Evolutionary conservation across 2,888 invertebrate genomes (phyloP).

Genomic region (Acleris sparsana): DNA sequence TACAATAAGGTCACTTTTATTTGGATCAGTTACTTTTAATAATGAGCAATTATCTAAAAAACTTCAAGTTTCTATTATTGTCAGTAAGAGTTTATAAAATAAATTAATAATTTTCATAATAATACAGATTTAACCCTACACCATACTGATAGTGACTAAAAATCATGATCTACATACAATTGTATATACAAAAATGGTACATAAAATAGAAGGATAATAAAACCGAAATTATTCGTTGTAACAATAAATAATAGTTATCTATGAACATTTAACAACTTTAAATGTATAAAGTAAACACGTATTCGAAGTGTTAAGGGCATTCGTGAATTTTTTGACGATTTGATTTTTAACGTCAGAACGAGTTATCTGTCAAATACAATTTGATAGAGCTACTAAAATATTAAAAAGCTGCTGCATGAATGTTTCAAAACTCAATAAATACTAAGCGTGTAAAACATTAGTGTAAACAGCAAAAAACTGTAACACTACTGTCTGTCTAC

Average conservation of each 20-base stretch:
- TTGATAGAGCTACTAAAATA: neutral
- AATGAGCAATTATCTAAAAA: constrained; percentile 54
- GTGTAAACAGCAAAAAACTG: neutral
- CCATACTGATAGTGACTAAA: constrained; percentile 55
- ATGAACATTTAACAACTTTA: constrained; percentile 76
- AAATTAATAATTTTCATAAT: constrained; percentile 39
- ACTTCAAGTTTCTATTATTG: constrained; percentile 39
- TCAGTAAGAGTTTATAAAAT: constrained; percentile 29
- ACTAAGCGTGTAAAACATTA: neutral
- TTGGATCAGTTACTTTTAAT: constrained; percentile 40
- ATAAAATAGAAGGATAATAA: constrained; percentile 53
- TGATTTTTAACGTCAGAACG: too few species aligned
- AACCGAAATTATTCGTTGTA: constrained; percentile 69
- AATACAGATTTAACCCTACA: constrained; percentile 43
- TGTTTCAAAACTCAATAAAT: too few species aligned
- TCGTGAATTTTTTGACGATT: too few species aligned
- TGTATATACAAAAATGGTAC: constrained; percentile 59
- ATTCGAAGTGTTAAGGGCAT: constrained; percentile 49
- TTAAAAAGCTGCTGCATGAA: too few species aligned
- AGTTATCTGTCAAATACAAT: neutral
- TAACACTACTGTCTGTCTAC: neutral
- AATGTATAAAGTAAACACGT: constrained; percentile 55
- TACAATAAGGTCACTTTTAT: constrained; percentile 57
- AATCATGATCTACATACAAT: constrained; percentile 47
- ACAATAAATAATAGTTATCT: constrained; percentile 76